Percentiles rank a stretch among this genome's conserved stretches.
These are phyloP conservation scores for Diorhabda sublineata DNA, from an alignment of 1,140 invertebrate genomes.

Conservation along the genomic window DNA sequence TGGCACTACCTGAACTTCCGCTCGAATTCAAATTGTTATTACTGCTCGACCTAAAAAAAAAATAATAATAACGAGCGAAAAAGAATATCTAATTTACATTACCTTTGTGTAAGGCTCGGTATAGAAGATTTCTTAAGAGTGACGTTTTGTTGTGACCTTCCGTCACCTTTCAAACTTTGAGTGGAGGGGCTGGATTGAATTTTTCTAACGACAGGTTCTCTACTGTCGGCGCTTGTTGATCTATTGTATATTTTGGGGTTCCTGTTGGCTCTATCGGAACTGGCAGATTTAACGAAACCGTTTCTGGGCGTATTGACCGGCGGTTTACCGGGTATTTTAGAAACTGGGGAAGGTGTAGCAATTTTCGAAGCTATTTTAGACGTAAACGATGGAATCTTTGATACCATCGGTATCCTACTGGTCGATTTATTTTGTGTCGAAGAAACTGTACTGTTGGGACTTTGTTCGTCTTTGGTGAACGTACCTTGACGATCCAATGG, in stretches of 20 bases:
- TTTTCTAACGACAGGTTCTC: conserved; percentile 26
- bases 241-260: conserved; percentile 34
- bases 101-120: conserved; percentile 28
- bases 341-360: neutral
- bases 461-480: conserved; percentile 75
- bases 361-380: conserved; percentile 26
- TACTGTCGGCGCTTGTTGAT: conserved; percentile 45
- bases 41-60: conserved; percentile 22
- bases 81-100: neutral
- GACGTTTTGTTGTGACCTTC: conserved; percentile 48
- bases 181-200: conserved; percentile 53
- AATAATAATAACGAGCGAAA: neutral
- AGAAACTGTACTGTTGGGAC: conserved; percentile 2
- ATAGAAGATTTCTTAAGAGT: conserved; percentile 32
- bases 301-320: conserved; percentile 12
- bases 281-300: conserved; percentile 34
- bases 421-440: conserved; percentile 22
- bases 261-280: conserved; percentile 37
- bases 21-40: conserved; percentile 30
- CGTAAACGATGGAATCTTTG: conserved; percentile 42
- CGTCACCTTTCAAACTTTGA: conserved; percentile 54
- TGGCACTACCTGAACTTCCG: conserved; percentile 30
- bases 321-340: conserved; percentile 24
- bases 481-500: conserved; percentile 76
- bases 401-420: conserved; percentile 39